A percentile compares a stretch with the other conserved stretches of the same genome.
Evolutionary conservation across 1,140 invertebrate species (phyloP).

Genomic region (Drosophila yakuba): DNA sequence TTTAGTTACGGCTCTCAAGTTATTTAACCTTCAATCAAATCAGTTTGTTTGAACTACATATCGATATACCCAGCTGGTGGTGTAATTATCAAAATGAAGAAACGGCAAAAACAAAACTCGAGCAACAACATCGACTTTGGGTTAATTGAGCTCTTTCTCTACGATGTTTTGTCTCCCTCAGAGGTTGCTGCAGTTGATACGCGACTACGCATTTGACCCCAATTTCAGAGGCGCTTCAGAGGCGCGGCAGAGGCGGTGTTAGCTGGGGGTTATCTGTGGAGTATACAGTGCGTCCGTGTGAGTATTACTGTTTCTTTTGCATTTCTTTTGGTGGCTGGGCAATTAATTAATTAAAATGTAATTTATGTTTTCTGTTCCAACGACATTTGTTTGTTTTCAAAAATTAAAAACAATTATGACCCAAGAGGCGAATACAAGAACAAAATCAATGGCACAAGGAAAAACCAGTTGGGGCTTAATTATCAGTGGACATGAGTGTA

Average conservation of each 20-base stretch:
- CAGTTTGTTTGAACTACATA: conserved; percentile 17
- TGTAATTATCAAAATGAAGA: conserved; percentile 33
- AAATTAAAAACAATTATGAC: conserved; percentile 53
- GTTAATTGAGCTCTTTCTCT: conserved; percentile 34
- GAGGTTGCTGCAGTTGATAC: conserved; percentile 37
- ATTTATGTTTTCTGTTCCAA: conserved; percentile 41
- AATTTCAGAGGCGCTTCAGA: conserved; percentile 33
- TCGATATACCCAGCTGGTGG: background rate
- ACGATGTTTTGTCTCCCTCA: conserved; percentile 3
- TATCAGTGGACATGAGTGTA: conserved; percentile 17
- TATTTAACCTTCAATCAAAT: conserved; percentile 36
- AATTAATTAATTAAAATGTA: conserved; percentile 55
- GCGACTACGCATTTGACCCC: conserved; percentile 45
- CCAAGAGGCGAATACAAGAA: conserved; percentile 21
- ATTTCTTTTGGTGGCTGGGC: conserved; percentile 27
- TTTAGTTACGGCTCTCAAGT: conserved; percentile 20
- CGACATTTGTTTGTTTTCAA: conserved; percentile 51
- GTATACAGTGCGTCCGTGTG: background rate
- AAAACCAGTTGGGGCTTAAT: conserved; percentile 44
- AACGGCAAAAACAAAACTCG: conserved; percentile 26
- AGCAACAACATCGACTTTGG: conserved; percentile 15
- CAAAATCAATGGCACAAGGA: conserved; percentile 26
- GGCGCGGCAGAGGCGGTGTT: conserved; percentile 20
- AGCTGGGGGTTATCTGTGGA: conserved; percentile 2
- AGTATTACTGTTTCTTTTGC: conserved; percentile 13